Conservation (phyloP, 2,113 vertebrate genomes). For the Passer montanus region DNA sequence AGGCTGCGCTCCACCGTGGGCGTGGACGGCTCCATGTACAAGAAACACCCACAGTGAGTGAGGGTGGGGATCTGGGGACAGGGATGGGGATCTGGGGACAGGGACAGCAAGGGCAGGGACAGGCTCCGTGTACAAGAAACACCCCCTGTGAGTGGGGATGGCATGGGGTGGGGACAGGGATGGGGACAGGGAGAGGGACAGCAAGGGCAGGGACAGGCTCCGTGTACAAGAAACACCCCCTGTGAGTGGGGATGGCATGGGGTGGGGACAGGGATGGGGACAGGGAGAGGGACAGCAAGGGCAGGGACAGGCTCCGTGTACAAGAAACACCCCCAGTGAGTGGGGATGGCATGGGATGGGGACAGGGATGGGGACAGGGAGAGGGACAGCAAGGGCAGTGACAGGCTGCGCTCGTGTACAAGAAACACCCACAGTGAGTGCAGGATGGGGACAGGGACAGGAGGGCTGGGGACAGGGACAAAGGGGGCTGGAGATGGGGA, state of each 20-base stretch:
- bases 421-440: too few relatives aligned
- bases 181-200: slow-evolving; percentile 75
- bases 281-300: not conserved
- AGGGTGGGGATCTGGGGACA: too few relatives aligned
- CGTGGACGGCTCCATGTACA: too few relatives aligned
- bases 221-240: slow-evolving; percentile 94
- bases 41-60: too few relatives aligned
- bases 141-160: slow-evolving; percentile 85
- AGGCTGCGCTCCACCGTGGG: too few relatives aligned
- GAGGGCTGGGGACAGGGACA: too few relatives aligned
- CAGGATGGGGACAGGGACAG: too few relatives aligned
- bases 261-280: not conserved
- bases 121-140: slow-evolving; percentile 93
- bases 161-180: not conserved
- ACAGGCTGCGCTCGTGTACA: too few relatives aligned
- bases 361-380: not conserved
- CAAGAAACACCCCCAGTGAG: slow-evolving; percentile 96
- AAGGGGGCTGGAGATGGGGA: too few relatives aligned
- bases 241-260: slow-evolving; percentile 75
- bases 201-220: slow-evolving; percentile 85
- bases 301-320: slow-evolving; percentile 81
- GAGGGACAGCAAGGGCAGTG: not conserved
- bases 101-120: slow-evolving; percentile 88
- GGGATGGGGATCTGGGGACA: slow-evolving; percentile 17
- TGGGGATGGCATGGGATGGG: not conserved